Base-by-base conservation (phyloP, 2,113 vertebrate species). In the Actinemys pallida region DNA sequence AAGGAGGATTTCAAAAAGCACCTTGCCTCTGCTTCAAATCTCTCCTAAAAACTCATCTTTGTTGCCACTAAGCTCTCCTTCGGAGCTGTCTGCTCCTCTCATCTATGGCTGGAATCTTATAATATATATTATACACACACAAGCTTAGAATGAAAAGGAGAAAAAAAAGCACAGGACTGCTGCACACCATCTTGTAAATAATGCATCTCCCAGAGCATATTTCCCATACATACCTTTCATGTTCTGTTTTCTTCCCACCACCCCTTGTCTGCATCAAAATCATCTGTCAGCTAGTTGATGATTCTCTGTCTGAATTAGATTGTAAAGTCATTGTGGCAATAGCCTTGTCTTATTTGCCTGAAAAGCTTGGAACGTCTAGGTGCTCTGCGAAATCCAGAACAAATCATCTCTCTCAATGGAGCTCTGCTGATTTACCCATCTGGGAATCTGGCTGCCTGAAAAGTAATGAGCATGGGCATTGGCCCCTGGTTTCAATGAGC, bases 311-410 rank as follows among this genome's bases (percentile, higher is more conserved):
- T 87, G 8, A 59, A 75, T 49, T 59, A 3, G 8, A 35, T 24
- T 31, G 27, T 22, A 86, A 57, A 62, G 27, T 10, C 29, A 5
- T 2, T 1, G 3, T 1, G 19, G 57, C 42, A 65, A 47, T 22
- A 27, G 11, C 31, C 69, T 69, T 5, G 45, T 39, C 39, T 13
- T 59, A 10, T 29, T 2, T 0, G 13, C 9, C 13, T 19, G 79
- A 12, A 12, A 2, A 29, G 3, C 42, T 79, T 42, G 7, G 53
- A 5, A 19, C n/a, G 3, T 0, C 19, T 50, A 5, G 2, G 16
- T 6, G 5, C 3, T 24, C 1, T 13, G 35, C 10, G n/a, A 54
- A 39, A 16, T 0, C 0, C 13, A 31, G 79, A n/a, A 11, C 3
- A 27, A 88, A 31, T 29, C 65, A 3, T 0, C 1, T 0, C 50